Percentiles rank a stretch among this genome's conserved stretches.
Evolutionary conservation across 2,888 invertebrate genomes (phyloP).

Genomic region (Acleris holmiana): DNA sequence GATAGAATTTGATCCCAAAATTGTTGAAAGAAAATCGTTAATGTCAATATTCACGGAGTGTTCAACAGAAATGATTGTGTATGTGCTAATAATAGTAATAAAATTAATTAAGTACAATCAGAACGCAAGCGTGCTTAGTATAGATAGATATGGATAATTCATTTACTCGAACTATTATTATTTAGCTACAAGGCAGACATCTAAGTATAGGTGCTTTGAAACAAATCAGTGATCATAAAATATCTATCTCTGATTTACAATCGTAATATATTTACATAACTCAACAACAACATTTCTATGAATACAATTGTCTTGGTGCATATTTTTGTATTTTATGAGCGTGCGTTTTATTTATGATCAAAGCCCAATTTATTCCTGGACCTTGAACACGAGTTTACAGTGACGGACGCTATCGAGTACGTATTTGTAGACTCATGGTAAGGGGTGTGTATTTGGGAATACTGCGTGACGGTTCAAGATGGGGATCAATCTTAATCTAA

Average conservation of each 20-base stretch:
- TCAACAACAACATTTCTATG: constrained; percentile 59
- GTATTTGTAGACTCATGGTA: too few relatives aligned
- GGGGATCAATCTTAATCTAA: constrained; percentile 69
- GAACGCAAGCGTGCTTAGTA: constrained; percentile 23
- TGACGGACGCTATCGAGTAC: too few relatives aligned
- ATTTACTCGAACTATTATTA: constrained; percentile 32
- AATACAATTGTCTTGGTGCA: constrained; percentile 54
- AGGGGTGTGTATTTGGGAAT: constrained; percentile 10
- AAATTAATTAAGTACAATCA: constrained; percentile 67
- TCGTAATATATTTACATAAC: constrained; percentile 49
- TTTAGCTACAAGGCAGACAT: constrained; percentile 45
- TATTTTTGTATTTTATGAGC: constrained; percentile 35
- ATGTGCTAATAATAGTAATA: constrained; percentile 58
- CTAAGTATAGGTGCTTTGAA: constrained; percentile 52
- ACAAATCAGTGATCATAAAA: constrained; percentile 46
- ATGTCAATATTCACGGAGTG: constrained; percentile 6
- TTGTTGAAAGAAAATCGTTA: constrained; percentile 38
- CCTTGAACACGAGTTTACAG: too few relatives aligned
- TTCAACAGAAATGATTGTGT: constrained; percentile 11
- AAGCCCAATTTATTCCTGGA: constrained; percentile 25
- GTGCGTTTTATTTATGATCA: neutral
- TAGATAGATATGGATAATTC: constrained; percentile 33
- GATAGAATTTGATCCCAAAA: constrained; percentile 75
- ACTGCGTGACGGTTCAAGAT: constrained; percentile 57
- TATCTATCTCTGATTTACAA: constrained; percentile 35